A percentile compares a stretch with the other conserved stretches of the same genome.
These are phyloP conservation scores for Rotaria sp. DNA, from an alignment of 2,888 invertebrate genomes.

Conservation along the genomic window DNA sequence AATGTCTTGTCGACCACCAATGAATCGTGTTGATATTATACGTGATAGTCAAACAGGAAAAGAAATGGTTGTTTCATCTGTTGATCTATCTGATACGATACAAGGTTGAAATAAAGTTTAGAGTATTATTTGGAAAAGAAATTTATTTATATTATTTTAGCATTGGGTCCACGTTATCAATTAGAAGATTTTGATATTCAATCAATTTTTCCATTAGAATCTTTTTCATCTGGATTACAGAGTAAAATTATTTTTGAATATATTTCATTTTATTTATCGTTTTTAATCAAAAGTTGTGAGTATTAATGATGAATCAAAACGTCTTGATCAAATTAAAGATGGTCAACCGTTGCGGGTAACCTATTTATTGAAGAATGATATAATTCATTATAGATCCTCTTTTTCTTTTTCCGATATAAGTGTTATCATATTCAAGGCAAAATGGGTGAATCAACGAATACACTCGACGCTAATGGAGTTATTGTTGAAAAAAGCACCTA, in stretches of 20 bases:
- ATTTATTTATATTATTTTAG: background rate
- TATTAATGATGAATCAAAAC: constrained; percentile 15
- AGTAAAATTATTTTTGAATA: background rate
- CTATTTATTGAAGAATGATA: background rate
- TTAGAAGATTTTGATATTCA: background rate
- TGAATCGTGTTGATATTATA: background rate
- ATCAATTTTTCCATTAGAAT: constrained; percentile 5
- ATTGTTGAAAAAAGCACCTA: constrained; percentile 16
- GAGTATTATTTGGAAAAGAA: background rate
- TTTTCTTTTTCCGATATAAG: background rate
- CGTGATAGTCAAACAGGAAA: constrained; percentile 2
- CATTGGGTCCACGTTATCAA: constrained; percentile 1
- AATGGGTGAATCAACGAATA: constrained; percentile 10
- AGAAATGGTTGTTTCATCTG: background rate
- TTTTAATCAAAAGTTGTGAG: background rate
- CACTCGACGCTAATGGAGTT: constrained; percentile 27
- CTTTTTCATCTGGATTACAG: constrained; percentile 10
- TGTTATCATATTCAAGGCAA: constrained; percentile 14
- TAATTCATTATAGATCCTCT: background rate
- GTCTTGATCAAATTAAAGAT: background rate
- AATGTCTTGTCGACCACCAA: background rate
- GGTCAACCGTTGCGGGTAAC: background rate
- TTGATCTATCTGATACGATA: constrained; percentile 3
- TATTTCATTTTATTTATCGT: no score
- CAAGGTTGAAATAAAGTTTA: background rate